These are phyloP conservation scores for Lordiphosa mommai DNA, from an alignment of 1,140 invertebrate genomes.

Conservation along the genomic window DNA sequence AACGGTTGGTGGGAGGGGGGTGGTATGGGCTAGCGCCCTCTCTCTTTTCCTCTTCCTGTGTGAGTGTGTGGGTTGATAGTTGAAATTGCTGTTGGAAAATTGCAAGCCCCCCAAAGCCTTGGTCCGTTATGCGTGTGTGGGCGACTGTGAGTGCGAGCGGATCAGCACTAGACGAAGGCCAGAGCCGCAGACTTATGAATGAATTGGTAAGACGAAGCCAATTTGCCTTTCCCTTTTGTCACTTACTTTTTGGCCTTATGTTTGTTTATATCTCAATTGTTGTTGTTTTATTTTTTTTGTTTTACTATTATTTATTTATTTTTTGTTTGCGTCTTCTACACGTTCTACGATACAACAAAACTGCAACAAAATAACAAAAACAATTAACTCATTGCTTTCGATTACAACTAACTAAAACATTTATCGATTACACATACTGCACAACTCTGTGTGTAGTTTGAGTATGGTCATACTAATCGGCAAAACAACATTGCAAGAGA, in stretches of 20 bases:
- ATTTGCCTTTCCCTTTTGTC: not conserved
- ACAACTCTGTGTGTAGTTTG: too few species aligned
- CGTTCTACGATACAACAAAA: too few species aligned
- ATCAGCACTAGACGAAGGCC: constrained; percentile 31
- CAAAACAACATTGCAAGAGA: too few species aligned
- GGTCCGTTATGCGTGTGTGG: constrained; percentile 23
- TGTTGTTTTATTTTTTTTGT: too few species aligned
- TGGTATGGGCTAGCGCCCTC: constrained; percentile 16
- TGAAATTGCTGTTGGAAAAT: constrained; percentile 28
- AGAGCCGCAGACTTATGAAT: constrained; percentile 39
- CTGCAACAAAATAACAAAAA: constrained; percentile 33
- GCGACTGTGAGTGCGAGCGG: constrained; percentile 15
- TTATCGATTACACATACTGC: too few species aligned
- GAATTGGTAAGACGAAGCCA: constrained; percentile 16
- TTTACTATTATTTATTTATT: too few species aligned
- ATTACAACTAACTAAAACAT: too few species aligned
- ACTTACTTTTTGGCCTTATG: not conserved
- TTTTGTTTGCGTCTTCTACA: too few species aligned
- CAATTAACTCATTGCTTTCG: constrained; percentile 41
- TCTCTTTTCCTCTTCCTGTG: constrained; percentile 6
- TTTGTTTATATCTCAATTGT: too few species aligned
- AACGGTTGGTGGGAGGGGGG: constrained; percentile 38
- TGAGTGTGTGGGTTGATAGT: constrained; percentile 31
- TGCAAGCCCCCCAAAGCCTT: constrained; percentile 20
- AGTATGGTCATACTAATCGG: too few species aligned